Evolutionary conservation across 2,113 vertebrate species (phyloP).

Genomic region (Parotia lawesii): DNA sequence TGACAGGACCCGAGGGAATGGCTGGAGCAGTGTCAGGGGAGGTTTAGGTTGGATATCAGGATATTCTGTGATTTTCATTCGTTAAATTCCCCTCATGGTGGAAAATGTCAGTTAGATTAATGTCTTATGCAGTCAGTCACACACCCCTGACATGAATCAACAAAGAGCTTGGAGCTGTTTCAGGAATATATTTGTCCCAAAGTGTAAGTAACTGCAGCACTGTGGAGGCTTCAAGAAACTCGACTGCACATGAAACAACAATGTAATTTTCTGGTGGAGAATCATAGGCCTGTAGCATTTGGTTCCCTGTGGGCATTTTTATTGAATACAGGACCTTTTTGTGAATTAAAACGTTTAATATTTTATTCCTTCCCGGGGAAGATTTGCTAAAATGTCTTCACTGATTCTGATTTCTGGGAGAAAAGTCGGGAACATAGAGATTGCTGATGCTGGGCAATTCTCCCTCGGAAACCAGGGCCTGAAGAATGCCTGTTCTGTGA

Average conservation of each 20-base stretch:
- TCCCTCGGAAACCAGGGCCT: not conserved
- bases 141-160: not conserved
- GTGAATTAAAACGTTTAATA: not conserved
- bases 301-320: not conserved
- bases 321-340: not conserved
- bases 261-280: not conserved
- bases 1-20: rapidly evolving
- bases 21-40: not conserved
- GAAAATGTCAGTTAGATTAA: not conserved
- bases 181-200: not conserved
- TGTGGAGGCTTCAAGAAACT: not conserved
- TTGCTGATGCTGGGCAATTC: not conserved
- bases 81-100: not conserved
- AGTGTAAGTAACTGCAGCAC: not conserved
- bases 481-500: not conserved
- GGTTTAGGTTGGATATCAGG: not conserved
- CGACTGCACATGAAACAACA: not conserved
- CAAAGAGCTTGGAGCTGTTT: not conserved
- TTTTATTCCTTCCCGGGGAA: not conserved
- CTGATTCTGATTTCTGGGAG: not conserved
- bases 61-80: not conserved
- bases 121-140: not conserved
- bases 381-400: not conserved
- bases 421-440: not conserved
- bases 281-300: not conserved